A percentile compares a stretch with the other conserved stretches of the same genome.
Evolutionary conservation across 2,797 vertebrate genomes (phyloP).

Genomic region (Rhinichthys osculus): DNA sequence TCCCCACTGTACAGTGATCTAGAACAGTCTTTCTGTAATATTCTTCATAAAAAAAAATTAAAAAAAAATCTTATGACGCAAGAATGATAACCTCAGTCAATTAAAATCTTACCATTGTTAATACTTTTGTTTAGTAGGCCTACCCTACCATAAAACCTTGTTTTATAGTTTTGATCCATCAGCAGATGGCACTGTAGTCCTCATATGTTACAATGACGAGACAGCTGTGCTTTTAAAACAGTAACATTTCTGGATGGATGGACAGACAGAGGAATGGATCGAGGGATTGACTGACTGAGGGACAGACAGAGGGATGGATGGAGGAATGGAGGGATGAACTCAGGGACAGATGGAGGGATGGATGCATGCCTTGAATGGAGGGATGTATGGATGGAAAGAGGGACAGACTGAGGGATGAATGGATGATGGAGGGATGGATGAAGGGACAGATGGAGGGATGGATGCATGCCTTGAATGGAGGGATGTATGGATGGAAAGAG

Average conservation of each 20-base stretch:
- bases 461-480: no score
- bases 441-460: rapidly evolving
- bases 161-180: not conserved
- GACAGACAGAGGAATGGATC: not conserved
- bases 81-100: not conserved
- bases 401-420: rapidly evolving
- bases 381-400: not conserved
- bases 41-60: not conserved
- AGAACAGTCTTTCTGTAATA: conserved; percentile 4
- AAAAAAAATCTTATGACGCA: not conserved
- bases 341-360: not conserved
- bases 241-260: not conserved
- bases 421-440: no score
- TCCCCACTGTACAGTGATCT: not conserved
- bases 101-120: not conserved
- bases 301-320: rapidly evolving
- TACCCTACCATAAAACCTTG: not conserved
- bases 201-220: not conserved
- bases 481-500: rapidly evolving
- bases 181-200: conserved; percentile 50
- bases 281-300: not conserved
- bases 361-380: not conserved
- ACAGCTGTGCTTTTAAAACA: not conserved
- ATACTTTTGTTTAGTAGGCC: not conserved
- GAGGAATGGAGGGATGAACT: no score